Conservation (phyloP, 1,140 invertebrate genomes). For the Hirudo medicinalis region DNA sequence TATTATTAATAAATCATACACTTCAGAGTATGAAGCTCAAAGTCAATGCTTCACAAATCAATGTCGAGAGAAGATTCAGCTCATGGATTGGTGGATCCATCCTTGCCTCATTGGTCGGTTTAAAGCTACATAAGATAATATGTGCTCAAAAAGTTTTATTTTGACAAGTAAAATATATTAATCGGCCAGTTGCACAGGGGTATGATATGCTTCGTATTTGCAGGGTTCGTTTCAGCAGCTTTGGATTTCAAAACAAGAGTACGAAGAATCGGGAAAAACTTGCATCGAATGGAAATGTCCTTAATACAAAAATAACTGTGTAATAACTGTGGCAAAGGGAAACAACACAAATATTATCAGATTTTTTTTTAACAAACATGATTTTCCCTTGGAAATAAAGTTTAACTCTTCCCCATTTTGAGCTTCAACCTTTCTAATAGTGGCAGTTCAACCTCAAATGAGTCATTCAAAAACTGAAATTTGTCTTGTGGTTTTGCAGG, state of each 20-base stretch:
- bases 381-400: too few species aligned
- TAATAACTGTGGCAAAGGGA: too few species aligned
- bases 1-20: background rate
- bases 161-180: background rate
- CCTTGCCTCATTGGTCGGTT: conserved; percentile 62
- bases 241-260: conserved; percentile 93
- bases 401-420: too few species aligned
- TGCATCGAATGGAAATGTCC: conserved; percentile 86
- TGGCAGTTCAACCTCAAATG: too few species aligned
- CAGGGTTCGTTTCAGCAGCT: conserved; percentile 88
- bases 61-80: conserved; percentile 71
- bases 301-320: conserved; percentile 32
- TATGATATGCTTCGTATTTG: background rate
- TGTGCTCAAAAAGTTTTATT: background rate
- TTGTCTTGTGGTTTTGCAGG: too few species aligned
- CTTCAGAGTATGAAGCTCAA: conserved; percentile 64
- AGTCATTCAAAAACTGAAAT: too few species aligned
- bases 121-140: background rate
- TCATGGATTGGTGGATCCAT: conserved; percentile 94
- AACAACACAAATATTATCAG: too few species aligned
- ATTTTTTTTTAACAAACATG: too few species aligned
- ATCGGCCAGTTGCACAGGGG: background rate
- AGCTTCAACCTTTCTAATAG: too few species aligned
- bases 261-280: conserved; percentile 79
- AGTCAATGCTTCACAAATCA: conserved; percentile 54